phyloP scores from a whole-genome alignment of 2,113 vertebrate species.

The Tamias sibiricus region DNA sequence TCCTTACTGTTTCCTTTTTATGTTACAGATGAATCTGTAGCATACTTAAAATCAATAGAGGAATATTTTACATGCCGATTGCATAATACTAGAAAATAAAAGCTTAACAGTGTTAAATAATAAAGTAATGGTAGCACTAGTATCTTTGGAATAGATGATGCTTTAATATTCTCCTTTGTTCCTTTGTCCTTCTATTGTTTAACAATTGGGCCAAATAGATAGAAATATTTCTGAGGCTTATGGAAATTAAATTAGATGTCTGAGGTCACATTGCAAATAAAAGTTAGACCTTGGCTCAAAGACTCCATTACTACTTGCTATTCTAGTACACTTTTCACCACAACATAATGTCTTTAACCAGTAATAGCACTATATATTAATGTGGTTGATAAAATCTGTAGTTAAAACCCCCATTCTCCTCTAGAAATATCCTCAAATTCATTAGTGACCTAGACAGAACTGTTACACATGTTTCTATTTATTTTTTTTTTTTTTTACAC shows the following conservation, averaged over 20 bases:
- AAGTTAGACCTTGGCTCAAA: neutral
- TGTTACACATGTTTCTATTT: neutral
- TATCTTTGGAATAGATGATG: conserved; percentile 11
- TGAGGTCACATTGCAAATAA: neutral
- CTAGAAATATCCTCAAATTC: conserved; percentile 47
- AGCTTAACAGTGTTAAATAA: neutral
- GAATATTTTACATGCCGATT: neutral
- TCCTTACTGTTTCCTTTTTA: neutral
- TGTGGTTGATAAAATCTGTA: conserved; percentile 58
- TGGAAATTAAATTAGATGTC: conserved; percentile 21
- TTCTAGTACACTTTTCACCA: neutral
- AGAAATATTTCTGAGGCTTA: neutral
- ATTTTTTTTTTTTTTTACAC: neutral
- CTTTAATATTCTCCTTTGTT: neutral
- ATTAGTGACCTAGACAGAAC: neutral
- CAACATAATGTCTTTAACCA: conserved; percentile 5
- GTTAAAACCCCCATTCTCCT: conserved; percentile 24
- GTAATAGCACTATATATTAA: conserved; percentile 50
- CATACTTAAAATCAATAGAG: conserved; percentile 36
- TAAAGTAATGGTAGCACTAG: neutral
- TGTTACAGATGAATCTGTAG: neutral
- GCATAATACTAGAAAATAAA: conserved; percentile 12
- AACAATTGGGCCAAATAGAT: neutral
- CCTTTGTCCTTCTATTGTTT: conserved; percentile 3
- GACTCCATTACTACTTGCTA: neutral